Evolutionary conservation across 2,888 invertebrate genomes (phyloP).

Genomic region (Amphimallon solstitiale): DNA sequence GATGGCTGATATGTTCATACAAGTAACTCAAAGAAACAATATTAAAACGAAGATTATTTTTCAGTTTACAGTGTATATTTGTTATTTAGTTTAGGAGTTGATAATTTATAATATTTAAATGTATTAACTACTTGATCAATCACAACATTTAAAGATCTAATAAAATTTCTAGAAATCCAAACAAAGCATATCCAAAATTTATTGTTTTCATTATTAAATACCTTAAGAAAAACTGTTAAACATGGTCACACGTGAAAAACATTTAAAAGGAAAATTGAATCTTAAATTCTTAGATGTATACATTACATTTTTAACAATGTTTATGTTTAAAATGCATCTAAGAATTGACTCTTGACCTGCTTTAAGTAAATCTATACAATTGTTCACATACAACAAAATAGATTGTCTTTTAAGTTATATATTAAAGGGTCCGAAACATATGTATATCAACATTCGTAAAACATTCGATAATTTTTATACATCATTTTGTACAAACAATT

Average conservation of each 20-base stretch:
- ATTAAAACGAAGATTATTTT: not conserved
- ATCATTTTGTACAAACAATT: slow-evolving; percentile 38
- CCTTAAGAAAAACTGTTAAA: slow-evolving; percentile 37
- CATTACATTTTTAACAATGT: not conserved
- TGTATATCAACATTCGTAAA: slow-evolving; percentile 38
- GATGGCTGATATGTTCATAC: no score
- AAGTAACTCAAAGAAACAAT: no score
- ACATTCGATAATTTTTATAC: slow-evolving; percentile 37
- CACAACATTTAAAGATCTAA: slow-evolving; percentile 29
- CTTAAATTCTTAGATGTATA: slow-evolving; percentile 9
- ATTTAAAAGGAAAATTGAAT: slow-evolving; percentile 24
- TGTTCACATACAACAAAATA: slow-evolving; percentile 36
- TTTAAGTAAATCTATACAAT: slow-evolving; percentile 30
- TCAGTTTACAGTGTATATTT: not conserved
- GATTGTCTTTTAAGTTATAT: slow-evolving; percentile 37
- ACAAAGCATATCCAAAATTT: slow-evolving; percentile 24
- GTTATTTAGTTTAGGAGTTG: not conserved
- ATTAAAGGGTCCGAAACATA: slow-evolving; percentile 34
- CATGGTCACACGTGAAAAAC: slow-evolving; percentile 32
- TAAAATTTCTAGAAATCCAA: slow-evolving; percentile 26
- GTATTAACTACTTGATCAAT: slow-evolving; percentile 16
- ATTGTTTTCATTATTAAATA: slow-evolving; percentile 11
- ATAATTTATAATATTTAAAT: not conserved
- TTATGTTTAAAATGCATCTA: not conserved
- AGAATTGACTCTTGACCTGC: slow-evolving; percentile 5